Conservation (phyloP, 2,888 invertebrate genomes). For the Tuberolachnus salignus region DNA sequence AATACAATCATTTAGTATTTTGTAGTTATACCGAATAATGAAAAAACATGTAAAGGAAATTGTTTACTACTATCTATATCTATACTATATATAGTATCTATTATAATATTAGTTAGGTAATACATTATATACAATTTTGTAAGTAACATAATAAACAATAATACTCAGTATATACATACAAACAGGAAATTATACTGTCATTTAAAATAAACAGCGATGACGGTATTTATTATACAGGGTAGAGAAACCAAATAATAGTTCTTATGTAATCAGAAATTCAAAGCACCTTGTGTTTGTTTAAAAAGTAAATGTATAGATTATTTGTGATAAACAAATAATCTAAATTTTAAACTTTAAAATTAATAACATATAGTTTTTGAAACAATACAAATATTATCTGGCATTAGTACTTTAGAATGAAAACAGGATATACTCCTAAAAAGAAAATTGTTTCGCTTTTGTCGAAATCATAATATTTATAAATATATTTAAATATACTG, state of each 20-base stretch:
- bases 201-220: slow-evolving; percentile 28
- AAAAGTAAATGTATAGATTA: background rate
- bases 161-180: background rate
- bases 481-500: no score
- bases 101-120: background rate
- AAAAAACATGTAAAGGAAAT: background rate
- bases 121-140: background rate
- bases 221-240: background rate
- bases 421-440: no score
- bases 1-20: slow-evolving; percentile 13
- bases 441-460: no score
- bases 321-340: background rate
- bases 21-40: background rate
- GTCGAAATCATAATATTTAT: no score
- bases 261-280: background rate
- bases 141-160: background rate
- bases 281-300: background rate
- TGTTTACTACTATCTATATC: background rate
- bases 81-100: no score
- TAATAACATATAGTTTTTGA: no score
- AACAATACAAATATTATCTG: no score
- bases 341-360: no score
- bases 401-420: no score
- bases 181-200: slow-evolving; percentile 23
- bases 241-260: background rate